These are phyloP conservation scores for Lasioglossum oenotherae DNA, from an alignment of 2,888 invertebrate species.

Conservation along the genomic window DNA sequence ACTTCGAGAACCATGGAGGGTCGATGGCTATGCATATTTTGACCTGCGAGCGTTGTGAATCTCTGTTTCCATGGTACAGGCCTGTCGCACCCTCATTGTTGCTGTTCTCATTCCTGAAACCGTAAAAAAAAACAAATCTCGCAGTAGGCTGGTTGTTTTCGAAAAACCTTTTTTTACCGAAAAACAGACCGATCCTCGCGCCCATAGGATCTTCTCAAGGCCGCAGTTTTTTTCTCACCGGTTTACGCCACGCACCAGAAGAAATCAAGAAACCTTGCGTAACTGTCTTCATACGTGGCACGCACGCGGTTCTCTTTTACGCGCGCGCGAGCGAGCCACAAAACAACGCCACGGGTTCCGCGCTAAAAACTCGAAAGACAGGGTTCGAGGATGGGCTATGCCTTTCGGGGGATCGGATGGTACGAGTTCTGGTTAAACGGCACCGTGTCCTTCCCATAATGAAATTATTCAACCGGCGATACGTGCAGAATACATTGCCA, in stretches of 20 bases:
- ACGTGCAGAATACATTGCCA: conserved; percentile 7
- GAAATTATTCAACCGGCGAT: conserved; percentile 22
- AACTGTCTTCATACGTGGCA: conserved; percentile 59
- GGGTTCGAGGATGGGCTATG: conserved; percentile 33
- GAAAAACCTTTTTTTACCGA: background rate
- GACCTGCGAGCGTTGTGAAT: conserved; percentile 70
- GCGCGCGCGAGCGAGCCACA: conserved; percentile 10
- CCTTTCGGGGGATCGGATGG: conserved; percentile 32
- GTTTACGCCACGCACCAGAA: conserved; percentile 23
- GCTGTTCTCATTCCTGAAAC: background rate
- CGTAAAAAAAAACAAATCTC: conserved; percentile 46
- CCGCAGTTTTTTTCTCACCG: conserved; percentile 16
- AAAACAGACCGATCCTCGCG: background rate
- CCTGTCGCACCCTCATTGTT: conserved; percentile 22
- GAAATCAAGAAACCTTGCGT: conserved; percentile 50
- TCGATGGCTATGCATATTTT: conserved; percentile 68
- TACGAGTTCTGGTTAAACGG: conserved; percentile 23
- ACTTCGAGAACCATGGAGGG: conserved; percentile 33
- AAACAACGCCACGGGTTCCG: conserved; percentile 40
- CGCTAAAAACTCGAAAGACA: conserved; percentile 54
- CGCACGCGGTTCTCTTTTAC: conserved; percentile 54
- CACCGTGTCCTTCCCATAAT: conserved; percentile 30
- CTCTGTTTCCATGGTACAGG: conserved; percentile 18
- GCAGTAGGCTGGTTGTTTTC: background rate
- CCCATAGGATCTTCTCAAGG: conserved; percentile 38